phyloP scores from a whole-genome alignment of 1,140 invertebrate species.

The Drosophila bocqueti region DNA sequence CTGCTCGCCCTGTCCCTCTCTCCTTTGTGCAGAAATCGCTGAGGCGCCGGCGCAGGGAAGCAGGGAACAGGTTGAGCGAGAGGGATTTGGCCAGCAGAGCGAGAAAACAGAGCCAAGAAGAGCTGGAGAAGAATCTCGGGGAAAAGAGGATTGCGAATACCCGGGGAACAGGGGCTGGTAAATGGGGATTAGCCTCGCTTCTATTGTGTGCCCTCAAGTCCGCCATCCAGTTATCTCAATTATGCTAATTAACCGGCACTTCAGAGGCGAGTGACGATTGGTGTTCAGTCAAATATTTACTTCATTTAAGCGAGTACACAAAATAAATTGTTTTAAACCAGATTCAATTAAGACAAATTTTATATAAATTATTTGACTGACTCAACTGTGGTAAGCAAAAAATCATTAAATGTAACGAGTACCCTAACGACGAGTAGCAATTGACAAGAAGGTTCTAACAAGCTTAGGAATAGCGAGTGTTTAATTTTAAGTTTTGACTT shows the following conservation, averaged over 20 bases:
- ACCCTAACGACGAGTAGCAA: neutral
- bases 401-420: neutral
- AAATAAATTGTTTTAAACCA: neutral
- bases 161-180: slow-evolving; percentile 5
- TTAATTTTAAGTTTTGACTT: neutral
- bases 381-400: neutral
- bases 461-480: neutral
- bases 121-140: slow-evolving; percentile 8
- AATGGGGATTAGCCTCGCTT: slow-evolving; percentile 36
- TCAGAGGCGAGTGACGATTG: slow-evolving; percentile 7
- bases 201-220: slow-evolving; percentile 23
- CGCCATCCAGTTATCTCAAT: slow-evolving; percentile 42
- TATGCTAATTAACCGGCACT: slow-evolving; percentile 38
- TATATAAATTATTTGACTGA: neutral
- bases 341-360: too few relatives aligned
- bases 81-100: slow-evolving; percentile 39
- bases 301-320: slow-evolving; percentile 4
- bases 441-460: neutral
- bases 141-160: slow-evolving; percentile 1
- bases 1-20: neutral
- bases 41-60: slow-evolving; percentile 45
- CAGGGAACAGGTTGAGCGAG: slow-evolving; percentile 52
- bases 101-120: slow-evolving; percentile 12
- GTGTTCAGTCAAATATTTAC: neutral
- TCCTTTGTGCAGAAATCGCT: slow-evolving; percentile 22